Evolutionary conservation across 1,140 invertebrate species (phyloP).

Genomic region (Drosophila sproati): DNA sequence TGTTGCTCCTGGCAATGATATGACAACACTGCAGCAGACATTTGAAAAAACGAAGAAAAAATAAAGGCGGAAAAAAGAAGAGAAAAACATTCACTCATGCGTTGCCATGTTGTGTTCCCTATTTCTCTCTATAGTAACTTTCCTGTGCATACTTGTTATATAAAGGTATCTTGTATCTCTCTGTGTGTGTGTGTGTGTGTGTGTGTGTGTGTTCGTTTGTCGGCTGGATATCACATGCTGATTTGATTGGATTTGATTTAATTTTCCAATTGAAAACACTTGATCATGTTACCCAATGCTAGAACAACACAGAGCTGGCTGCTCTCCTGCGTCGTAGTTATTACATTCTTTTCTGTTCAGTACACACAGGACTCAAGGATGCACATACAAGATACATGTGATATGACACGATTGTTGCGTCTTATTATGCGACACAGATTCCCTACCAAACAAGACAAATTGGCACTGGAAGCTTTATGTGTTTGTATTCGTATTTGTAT

Average conservation of each 20-base stretch:
- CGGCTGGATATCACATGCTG: constrained; percentile 64
- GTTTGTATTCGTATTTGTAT: neutral
- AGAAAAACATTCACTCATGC: constrained; percentile 57
- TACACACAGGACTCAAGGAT: constrained; percentile 17
- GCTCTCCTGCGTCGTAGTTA: constrained; percentile 8
- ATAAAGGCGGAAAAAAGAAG: constrained; percentile 16
- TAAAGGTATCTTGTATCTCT: constrained; percentile 26
- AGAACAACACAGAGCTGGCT: constrained; percentile 44
- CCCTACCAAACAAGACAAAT: constrained; percentile 34
- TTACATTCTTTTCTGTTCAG: constrained; percentile 14
- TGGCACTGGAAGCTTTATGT: constrained; percentile 14
- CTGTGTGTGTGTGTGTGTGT: neutral
- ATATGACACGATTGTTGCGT: constrained; percentile 44
- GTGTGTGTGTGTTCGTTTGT: neutral
- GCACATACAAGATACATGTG: constrained; percentile 43
- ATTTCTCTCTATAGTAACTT: constrained; percentile 1
- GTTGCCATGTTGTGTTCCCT: constrained; percentile 55
- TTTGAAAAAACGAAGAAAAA: constrained; percentile 6
- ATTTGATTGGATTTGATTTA: constrained; percentile 83
- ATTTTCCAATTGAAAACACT: constrained; percentile 83
- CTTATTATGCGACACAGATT: constrained; percentile 48
- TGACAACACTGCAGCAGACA: constrained; percentile 57
- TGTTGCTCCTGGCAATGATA: constrained; percentile 60
- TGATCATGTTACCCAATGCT: constrained; percentile 64
- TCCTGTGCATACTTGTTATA: constrained; percentile 29